Percentiles rank a stretch among this genome's conserved stretches.
phyloP scores from a whole-genome alignment of 2,888 invertebrate species.

The Dione juno region DNA sequence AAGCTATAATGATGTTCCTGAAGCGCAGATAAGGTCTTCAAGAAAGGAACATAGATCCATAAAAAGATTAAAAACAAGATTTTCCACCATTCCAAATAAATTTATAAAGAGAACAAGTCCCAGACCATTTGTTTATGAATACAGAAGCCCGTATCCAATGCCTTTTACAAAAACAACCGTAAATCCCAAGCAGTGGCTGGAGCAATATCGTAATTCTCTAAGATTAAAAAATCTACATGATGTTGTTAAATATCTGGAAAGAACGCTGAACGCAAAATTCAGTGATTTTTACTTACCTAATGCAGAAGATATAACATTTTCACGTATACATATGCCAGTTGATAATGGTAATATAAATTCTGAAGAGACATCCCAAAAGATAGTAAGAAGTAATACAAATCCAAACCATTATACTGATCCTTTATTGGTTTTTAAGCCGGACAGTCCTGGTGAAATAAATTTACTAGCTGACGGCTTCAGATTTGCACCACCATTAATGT shows the following conservation, averaged over 20 bases:
- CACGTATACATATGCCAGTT: constrained; percentile 69
- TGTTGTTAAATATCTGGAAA: constrained; percentile 75
- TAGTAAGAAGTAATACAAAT: constrained; percentile 46
- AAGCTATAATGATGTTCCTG: constrained; percentile 64
- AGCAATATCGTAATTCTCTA: constrained; percentile 74
- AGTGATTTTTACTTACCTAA: constrained; percentile 67
- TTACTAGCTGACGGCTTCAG: constrained; percentile 84
- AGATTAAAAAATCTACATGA: constrained; percentile 74
- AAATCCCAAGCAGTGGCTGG: constrained; percentile 71
- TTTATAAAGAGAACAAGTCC: constrained; percentile 74
- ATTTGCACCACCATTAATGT: constrained; percentile 59
- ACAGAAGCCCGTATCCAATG: constrained; percentile 67
- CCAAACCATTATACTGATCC: constrained; percentile 83
- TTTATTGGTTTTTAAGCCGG: constrained; percentile 87
- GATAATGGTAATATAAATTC: constrained; percentile 50
- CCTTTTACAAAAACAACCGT: constrained; percentile 68
- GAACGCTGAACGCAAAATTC: constrained; percentile 74
- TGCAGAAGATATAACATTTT: constrained; percentile 67
- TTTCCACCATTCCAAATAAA: constrained; percentile 50
- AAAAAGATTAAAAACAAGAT: constrained; percentile 47
- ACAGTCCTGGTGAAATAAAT: constrained; percentile 89
- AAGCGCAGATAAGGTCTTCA: constrained; percentile 47
- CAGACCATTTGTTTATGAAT: constrained; percentile 78
- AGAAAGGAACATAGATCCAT: constrained; percentile 43
- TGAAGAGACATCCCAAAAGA: constrained; percentile 51